A percentile compares a stretch with the other conserved stretches of the same genome.
Evolutionary conservation across 2,888 invertebrate genomes (phyloP).

Genomic region (Arge pagana): DNA sequence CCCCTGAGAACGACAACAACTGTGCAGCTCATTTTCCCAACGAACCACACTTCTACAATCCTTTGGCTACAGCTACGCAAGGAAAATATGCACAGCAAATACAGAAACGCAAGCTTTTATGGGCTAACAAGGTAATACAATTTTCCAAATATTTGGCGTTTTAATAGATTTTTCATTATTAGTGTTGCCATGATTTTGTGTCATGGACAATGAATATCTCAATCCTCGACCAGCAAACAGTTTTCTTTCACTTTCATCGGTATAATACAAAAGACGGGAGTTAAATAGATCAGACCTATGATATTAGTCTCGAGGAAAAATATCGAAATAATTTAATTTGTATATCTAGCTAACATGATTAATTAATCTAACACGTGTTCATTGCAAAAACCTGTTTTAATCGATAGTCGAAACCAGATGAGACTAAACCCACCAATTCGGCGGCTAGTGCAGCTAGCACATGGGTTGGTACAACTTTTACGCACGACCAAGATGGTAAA

Average conservation of each 20-base stretch:
- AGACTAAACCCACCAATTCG: slow-evolving; percentile 50
- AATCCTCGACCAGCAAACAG: slow-evolving; percentile 25
- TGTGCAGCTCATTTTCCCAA: slow-evolving; percentile 33
- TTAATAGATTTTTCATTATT: no score
- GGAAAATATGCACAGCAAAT: slow-evolving; percentile 81
- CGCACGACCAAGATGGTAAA: slow-evolving; percentile 89
- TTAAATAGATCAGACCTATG: no score
- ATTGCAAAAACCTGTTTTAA: slow-evolving; percentile 4
- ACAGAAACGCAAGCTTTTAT: slow-evolving; percentile 88
- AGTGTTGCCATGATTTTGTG: no score
- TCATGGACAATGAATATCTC: slow-evolving; percentile 6
- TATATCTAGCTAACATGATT: no score
- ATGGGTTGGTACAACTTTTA: slow-evolving; percentile 87
- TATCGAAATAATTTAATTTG: no score
- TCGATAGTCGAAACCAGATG: slow-evolving; percentile 46
- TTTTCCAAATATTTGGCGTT: no score
- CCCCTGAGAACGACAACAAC: slow-evolving; percentile 43
- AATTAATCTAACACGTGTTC: no score
- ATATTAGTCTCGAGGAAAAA: no score
- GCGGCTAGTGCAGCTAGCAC: slow-evolving; percentile 58
- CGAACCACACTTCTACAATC: slow-evolving; percentile 74
- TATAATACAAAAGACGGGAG: no score
- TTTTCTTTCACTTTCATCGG: no score
- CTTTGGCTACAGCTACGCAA: slow-evolving; percentile 71
- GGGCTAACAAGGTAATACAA: slow-evolving; percentile 74